Conservation (phyloP, 2,113 vertebrate genomes). For the Chunga burmeisteri region DNA sequence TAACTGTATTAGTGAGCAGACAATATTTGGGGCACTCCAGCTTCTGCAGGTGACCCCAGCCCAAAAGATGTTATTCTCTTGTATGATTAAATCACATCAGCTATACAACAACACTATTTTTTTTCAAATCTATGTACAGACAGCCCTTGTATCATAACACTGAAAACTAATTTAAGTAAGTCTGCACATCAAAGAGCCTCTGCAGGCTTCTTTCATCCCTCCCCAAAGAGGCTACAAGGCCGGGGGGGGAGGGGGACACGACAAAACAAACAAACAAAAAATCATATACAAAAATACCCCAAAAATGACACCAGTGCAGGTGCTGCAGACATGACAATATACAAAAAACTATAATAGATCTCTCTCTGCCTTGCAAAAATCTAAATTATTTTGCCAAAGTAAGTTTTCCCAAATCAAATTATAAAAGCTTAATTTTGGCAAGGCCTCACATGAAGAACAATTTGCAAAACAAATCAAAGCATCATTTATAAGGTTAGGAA, state of each 20-base stretch:
- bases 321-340: not conserved
- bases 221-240: not conserved
- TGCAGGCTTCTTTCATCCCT: not conserved
- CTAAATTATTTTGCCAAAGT: not conserved
- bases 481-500: not conserved
- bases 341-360: not conserved
- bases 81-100: not conserved
- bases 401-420: not conserved
- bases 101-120: not conserved
- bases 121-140: not conserved
- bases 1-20: not conserved
- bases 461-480: slow-evolving; percentile 2
- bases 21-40: not conserved
- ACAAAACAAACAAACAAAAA: not conserved
- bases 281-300: not conserved
- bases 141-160: not conserved
- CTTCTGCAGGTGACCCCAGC: not conserved
- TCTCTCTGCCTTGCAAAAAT: not conserved
- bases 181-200: not conserved
- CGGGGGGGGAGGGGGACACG: accelerated
- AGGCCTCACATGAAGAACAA: not conserved
- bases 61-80: not conserved
- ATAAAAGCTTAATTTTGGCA: not conserved
- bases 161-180: not conserved
- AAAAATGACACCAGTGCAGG: not conserved